Conservation (phyloP, 2,888 invertebrate genomes). For the Agonum fuliginosum region DNA sequence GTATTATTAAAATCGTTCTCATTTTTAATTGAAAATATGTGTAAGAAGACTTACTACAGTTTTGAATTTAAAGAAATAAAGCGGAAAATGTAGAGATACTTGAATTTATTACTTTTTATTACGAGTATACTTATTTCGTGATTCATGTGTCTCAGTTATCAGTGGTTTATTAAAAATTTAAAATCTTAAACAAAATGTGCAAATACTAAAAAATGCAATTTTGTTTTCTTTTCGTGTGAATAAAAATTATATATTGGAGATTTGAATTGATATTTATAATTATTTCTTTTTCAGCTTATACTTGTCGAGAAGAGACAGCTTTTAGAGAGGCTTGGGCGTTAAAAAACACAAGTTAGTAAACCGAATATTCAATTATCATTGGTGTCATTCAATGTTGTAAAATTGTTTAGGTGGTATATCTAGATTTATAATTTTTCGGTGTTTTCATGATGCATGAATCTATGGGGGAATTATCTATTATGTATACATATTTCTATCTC, state of each 20-base stretch:
- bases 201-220: not conserved
- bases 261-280: constrained; percentile 2
- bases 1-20: too few species aligned
- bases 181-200: too few species aligned
- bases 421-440: constrained; percentile 20
- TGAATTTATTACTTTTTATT: too few species aligned
- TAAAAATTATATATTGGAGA: not conserved
- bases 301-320: constrained; percentile 46
- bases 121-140: too few species aligned
- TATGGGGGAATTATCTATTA: constrained; percentile 14
- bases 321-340: constrained; percentile 47
- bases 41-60: too few species aligned
- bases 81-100: too few species aligned
- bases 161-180: too few species aligned
- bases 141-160: too few species aligned
- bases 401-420: constrained; percentile 15
- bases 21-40: too few species aligned
- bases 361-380: constrained; percentile 33
- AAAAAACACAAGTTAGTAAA: constrained; percentile 41
- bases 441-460: constrained; percentile 27
- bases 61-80: too few species aligned
- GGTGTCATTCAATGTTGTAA: constrained; percentile 47
- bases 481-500: too few species aligned
- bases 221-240: not conserved
- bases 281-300: constrained; percentile 46